Conservation (phyloP, 2,888 invertebrate species). For the Ophioninae sp. region DNA sequence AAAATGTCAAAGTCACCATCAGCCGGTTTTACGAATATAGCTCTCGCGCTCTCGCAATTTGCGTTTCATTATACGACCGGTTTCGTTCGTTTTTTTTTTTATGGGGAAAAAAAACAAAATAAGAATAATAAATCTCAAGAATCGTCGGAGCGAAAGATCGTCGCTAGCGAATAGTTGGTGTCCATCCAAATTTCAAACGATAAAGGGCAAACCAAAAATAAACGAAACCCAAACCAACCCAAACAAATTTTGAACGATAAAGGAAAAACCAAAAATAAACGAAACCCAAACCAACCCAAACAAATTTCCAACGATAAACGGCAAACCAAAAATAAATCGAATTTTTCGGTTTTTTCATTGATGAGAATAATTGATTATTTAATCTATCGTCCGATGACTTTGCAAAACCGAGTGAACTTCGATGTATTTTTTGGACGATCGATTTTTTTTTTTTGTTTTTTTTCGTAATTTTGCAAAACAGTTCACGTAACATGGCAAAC, state of each 20-base stretch:
- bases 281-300: too few species aligned
- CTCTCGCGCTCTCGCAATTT: neutral
- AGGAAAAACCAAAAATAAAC: too few species aligned
- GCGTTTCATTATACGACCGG: neutral
- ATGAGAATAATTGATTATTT: neutral
- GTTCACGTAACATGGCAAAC: neutral
- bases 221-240: too few species aligned
- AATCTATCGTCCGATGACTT: neutral
- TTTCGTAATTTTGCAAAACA: neutral
- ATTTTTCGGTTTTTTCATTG: neutral
- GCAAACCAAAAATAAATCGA: neutral
- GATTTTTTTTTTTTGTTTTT: neutral
- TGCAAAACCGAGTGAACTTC: neutral
- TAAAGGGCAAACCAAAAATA: too few species aligned
- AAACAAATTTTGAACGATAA: too few species aligned
- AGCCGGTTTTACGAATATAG: neutral
- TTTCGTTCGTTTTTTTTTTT: neutral
- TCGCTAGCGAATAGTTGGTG: neutral
- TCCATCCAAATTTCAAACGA: neutral
- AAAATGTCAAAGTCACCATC: neutral
- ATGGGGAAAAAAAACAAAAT: neutral
- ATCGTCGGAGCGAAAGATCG: neutral
- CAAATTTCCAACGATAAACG: neutral
- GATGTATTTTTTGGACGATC: neutral
- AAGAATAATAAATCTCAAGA: neutral